Evolutionary conservation across 2,797 vertebrate genomes (phyloP).

Genomic region (Tragelaphus oryx): DNA sequence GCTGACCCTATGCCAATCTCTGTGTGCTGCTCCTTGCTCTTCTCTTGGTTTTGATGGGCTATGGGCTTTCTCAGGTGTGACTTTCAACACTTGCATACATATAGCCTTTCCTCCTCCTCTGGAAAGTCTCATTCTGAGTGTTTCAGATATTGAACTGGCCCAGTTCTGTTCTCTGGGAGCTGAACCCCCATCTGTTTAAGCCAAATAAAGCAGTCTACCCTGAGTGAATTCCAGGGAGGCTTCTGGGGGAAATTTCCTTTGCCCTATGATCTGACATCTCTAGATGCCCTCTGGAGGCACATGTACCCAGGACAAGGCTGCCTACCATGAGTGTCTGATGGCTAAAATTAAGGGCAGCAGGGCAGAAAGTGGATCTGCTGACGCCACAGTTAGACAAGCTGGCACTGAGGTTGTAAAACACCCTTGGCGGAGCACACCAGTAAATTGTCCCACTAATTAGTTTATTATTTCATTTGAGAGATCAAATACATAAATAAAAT

Average conservation of each 20-base stretch:
- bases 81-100: not conserved
- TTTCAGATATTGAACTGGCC: not conserved
- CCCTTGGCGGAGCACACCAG: conserved; percentile 42
- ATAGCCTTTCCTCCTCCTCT: not conserved
- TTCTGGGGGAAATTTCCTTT: conserved; percentile 24
- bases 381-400: conserved; percentile 55
- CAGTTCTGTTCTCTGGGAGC: not conserved
- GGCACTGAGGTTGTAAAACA: conserved; percentile 56
- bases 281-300: conserved; percentile 18
- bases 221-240: not conserved
- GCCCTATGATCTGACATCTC: conserved; percentile 69
- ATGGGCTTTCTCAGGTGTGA: not conserved
- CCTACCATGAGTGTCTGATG: conserved; percentile 63
- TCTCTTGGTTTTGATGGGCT: not conserved
- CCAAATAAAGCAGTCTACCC: not conserved
- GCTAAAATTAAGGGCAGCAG: conserved; percentile 68
- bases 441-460: conserved; percentile 79
- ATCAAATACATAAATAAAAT: conserved; percentile 74
- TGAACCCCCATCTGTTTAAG: not conserved
- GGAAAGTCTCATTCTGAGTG: not conserved
- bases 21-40: not conserved
- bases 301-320: not conserved
- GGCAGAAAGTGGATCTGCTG: conserved; percentile 55
- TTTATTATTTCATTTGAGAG: conserved; percentile 75
- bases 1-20: not conserved